Evolutionary conservation across 2,888 invertebrate genomes (phyloP).

Genomic region (Geotrupes spiniger): DNA sequence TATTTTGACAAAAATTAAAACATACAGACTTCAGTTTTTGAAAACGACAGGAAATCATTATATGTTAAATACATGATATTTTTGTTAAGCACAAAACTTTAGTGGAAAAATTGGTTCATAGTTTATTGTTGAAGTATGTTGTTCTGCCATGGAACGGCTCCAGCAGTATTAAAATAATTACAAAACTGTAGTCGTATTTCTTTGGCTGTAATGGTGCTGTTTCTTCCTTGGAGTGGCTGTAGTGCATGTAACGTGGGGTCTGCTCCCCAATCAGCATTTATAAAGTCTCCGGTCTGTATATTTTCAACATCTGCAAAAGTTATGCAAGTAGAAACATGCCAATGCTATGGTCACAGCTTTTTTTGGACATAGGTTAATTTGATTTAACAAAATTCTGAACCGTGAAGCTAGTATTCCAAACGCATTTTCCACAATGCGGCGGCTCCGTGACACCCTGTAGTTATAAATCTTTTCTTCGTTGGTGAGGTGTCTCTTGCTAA

Average conservation of each 20-base stretch:
- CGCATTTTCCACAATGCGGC: no score
- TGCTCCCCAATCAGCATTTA: conserved; percentile 1
- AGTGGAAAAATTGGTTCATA: background rate
- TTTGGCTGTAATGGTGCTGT: conserved; percentile 1
- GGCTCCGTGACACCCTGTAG: no score
- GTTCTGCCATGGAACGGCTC: conserved; percentile 2
- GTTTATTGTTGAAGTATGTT: conserved; percentile 2
- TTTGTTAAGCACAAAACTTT: background rate
- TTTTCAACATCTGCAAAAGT: background rate
- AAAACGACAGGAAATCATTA: background rate
- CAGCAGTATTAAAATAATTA: conserved; percentile 1
- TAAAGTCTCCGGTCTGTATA: background rate
- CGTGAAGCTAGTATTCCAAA: no score
- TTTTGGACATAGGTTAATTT: no score
- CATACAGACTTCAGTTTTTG: background rate
- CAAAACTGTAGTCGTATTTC: conserved; percentile 2
- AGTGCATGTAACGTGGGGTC: background rate
- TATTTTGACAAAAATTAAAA: background rate
- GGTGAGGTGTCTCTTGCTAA: no score
- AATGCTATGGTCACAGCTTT: no score
- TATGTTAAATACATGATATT: background rate
- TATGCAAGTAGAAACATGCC: no score
- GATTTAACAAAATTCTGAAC: no score
- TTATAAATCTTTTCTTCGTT: no score
- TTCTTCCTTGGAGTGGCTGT: conserved; percentile 1